Evolutionary conservation across 1,140 invertebrate genomes (phyloP).

Genomic region (Eupristina koningsbergeri): DNA sequence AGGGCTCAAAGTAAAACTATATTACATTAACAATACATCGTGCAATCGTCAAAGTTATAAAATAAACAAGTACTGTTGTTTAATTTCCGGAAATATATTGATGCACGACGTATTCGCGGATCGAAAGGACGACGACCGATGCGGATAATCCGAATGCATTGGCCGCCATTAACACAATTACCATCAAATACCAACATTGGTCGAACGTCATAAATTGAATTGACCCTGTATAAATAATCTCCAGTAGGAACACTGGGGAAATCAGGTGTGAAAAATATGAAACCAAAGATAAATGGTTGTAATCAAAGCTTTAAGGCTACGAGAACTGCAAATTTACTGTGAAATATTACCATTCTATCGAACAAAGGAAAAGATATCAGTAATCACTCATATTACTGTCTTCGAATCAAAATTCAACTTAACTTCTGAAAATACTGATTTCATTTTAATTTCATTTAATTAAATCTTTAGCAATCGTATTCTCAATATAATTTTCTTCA

Average conservation of each 20-base stretch:
- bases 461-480: too few relatives aligned
- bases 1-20: constrained; percentile 11
- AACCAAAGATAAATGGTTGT: constrained; percentile 1
- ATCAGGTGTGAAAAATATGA: constrained; percentile 30
- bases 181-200: constrained; percentile 32
- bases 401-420: too few relatives aligned
- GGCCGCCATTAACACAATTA: constrained; percentile 36
- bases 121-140: background rate
- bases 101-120: background rate
- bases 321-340: background rate
- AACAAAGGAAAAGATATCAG: background rate
- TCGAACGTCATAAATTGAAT: constrained; percentile 41
- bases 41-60: constrained; percentile 14
- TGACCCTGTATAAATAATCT: constrained; percentile 26
- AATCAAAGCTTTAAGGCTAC: constrained; percentile 8
- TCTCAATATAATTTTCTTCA: too few relatives aligned
- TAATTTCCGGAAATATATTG: constrained; percentile 1
- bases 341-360: background rate
- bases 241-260: background rate
- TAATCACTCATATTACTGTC: too few relatives aligned
- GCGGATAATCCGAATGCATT: constrained; percentile 27
- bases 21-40: background rate
- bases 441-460: too few relatives aligned
- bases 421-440: too few relatives aligned
- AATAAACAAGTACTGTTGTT: constrained; percentile 37